Evolutionary conservation across 2,113 vertebrate species (phyloP), one percentile per base, ranked within the genome.

Genomic region (Platycercus adscitus): DNA sequence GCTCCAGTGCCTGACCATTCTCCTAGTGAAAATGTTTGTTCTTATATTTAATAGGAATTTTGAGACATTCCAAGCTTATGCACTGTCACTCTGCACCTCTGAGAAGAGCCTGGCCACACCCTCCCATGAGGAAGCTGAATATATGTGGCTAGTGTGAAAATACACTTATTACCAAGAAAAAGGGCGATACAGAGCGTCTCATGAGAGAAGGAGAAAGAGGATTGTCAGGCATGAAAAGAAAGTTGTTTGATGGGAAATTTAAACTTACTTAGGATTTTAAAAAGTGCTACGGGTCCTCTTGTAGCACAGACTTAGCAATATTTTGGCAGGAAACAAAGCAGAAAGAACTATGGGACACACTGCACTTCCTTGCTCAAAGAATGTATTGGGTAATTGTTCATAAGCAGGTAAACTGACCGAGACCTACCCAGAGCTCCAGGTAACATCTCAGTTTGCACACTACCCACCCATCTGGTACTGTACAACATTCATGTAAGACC

Each of bases 371-470:
- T 55, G 10, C 64, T 80, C 37, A 73, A 72, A 78, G 16, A 77
- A 37, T 20, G 37, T 35, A 70, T 72, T 19, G 89, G 43, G n/a
- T 66, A 87, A 86, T 86, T 69, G 69, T 72, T 93, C 89, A 91
- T 66, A 95, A 91, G 90, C 50, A 89, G 70, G 79, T 60, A 78
- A 88, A 77, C 31, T 19, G 68, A 61, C 25, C 50, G 18, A 68
- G 72, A 79, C 29, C 23, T 19, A 35, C 52, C 12, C 47, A 29
- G 52, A 90, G 64, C 81, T 86, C 12, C 13, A 60, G 41, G 63
- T 75, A 94, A 85, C 50, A 65, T 46, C 78, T 65, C 56, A 19
- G 63, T 52, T 8, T 64, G 75, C 86, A 90, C 81, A 90, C 49
- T 85, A 89, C 87, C 39, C n/a, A 46, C 31, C 7, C n/a, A 83